Base-by-base conservation (phyloP, 2,797 vertebrate genomes). In the Oceanodroma leucorhoa region DNA sequence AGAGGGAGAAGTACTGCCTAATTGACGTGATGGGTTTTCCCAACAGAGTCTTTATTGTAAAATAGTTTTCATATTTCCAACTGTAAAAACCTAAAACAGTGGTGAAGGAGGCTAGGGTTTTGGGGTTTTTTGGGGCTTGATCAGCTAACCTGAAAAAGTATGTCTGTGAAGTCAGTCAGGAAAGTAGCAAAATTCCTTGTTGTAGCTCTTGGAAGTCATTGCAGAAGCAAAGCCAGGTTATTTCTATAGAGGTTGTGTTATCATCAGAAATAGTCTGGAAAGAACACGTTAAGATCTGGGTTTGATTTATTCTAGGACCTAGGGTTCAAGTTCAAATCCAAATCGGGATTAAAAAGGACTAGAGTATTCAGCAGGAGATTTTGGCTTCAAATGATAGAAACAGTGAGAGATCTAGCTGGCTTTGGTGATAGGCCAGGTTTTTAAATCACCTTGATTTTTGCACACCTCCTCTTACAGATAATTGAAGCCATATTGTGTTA, bases 381-480 rank as follows among this genome's bases (percentile, higher is more conserved):
- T 78, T 92, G 81, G 86, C 88, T 94, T 94, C 78, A 94, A 82
- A 92, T 82, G 88, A 73, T 19, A 93, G 83, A 90, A 96, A 73
- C 55, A 81, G 83, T 17, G 58, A 84, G 60, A 87, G 61, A 89
- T 89, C 79, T 87, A 75, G 60, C 89, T 83, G 84, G 78, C 91
- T 94, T 65, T 80, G 45, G 77, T 91, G 83, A 80, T 9, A 62
- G 71, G 83, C 76, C 81, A 93, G 71, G 50, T 80, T 95, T 94
- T 93, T 71, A 93, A 95, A 96, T 80, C 84, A 78, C 75, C 77
- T 92, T 92, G 83, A 85, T 65, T 94, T 86, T 84, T 91, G 80
- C 64, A 90, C 90, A 90, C 71, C 69, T 85, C 64, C 67, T 80
- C 58, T 85, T 77, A 43, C 22, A 75, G 71, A 69, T 90, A 89